Evolutionary conservation across 2,888 invertebrate genomes (phyloP).

Genomic region (Cantharis nigra): DNA sequence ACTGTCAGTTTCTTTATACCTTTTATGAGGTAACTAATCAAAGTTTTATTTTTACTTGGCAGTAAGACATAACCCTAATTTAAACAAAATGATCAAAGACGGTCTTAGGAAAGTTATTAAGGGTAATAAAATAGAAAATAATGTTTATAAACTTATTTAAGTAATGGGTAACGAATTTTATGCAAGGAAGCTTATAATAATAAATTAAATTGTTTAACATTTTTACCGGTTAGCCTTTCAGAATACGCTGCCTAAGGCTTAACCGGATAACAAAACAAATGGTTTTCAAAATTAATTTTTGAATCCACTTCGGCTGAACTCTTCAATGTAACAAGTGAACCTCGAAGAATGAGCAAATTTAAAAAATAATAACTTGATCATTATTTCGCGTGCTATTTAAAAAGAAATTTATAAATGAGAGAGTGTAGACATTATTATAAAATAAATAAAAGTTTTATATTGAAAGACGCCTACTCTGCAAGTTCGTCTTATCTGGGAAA

Average conservation of each 20-base stretch:
- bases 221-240: neutral
- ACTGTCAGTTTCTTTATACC: neutral
- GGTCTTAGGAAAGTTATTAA: neutral
- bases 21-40: neutral
- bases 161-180: neutral
- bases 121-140: neutral
- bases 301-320: too few relatives aligned
- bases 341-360: neutral
- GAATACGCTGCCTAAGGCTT: neutral
- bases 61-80: neutral
- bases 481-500: conserved; percentile 22
- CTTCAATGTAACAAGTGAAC: too few relatives aligned
- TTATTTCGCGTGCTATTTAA: neutral
- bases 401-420: neutral
- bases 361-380: neutral
- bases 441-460: neutral
- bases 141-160: neutral
- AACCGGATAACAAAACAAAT: neutral
- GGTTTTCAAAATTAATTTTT: neutral
- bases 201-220: neutral
- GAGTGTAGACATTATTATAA: neutral
- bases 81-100: neutral
- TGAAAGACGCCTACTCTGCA: conserved; percentile 20
- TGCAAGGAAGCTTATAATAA: neutral
- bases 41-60: neutral